phyloP scores from a whole-genome alignment of 2,113 vertebrate genomes.

The Lasiurus borealis region DNA sequence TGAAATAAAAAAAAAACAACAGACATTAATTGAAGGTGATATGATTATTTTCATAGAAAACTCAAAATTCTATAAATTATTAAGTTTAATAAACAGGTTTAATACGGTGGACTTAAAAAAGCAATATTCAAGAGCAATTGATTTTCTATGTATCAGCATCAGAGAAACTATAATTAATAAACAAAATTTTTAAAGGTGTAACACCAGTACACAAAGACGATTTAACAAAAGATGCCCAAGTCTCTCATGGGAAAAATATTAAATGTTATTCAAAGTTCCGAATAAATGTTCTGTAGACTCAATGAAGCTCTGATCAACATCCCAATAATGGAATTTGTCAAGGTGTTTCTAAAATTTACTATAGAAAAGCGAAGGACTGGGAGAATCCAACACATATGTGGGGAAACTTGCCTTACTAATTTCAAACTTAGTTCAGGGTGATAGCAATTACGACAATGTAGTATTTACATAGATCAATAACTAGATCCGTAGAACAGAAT shows the following conservation, averaged over 20 bases:
- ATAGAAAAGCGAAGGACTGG: neutral
- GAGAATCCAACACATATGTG: neutral
- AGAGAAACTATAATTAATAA: conserved; percentile 20
- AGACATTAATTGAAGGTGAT: neutral
- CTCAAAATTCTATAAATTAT: neutral
- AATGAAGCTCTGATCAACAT: neutral
- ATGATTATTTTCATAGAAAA: conserved; percentile 35
- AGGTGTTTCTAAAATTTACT: conserved; percentile 1
- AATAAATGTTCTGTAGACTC: neutral
- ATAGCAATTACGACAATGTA: neutral
- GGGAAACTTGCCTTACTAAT: neutral
- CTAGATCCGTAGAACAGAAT: neutral
- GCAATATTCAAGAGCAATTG: neutral
- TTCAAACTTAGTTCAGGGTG: neutral
- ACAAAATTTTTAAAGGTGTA: neutral
- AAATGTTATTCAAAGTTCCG: neutral
- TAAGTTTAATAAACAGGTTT: neutral
- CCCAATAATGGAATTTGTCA: neutral
- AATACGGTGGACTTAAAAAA: neutral
- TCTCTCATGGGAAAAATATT: conserved; percentile 20
- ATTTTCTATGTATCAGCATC: neutral
- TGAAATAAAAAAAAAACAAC: neutral
- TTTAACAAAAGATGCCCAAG: neutral
- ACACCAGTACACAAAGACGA: neutral
- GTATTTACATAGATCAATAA: neutral